phyloP scores from a whole-genome alignment of 2,888 invertebrate genomes.

The Hirtodrosophila alboralis region DNA sequence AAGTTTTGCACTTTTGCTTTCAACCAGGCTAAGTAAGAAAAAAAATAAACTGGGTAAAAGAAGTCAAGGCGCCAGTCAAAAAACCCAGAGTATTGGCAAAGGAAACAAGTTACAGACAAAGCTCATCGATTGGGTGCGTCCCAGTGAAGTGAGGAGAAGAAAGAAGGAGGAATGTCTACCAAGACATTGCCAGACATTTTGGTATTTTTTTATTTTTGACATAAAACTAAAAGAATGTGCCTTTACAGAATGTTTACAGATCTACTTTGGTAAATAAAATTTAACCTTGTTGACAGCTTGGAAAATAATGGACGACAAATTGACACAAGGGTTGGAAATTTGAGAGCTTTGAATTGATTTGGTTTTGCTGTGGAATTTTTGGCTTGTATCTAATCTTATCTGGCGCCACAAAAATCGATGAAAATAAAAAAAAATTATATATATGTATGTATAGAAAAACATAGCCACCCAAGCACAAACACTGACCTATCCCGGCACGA shows the following conservation, averaged over 20 bases:
- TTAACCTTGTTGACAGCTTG: conserved; percentile 27
- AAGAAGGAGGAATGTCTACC: conserved; percentile 10
- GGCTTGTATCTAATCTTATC: conserved; percentile 40
- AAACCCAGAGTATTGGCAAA: conserved; percentile 2
- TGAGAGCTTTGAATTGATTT: conserved; percentile 9
- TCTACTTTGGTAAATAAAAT: conserved; percentile 8
- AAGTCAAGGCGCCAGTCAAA: conserved; percentile 27
- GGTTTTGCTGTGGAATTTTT: neutral
- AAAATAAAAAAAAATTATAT: no score
- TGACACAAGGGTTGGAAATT: conserved; percentile 30
- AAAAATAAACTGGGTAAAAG: conserved; percentile 35
- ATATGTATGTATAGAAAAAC: no score
- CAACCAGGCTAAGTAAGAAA: conserved; percentile 18
- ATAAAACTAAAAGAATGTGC: conserved; percentile 1
- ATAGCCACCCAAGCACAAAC: conserved; percentile 1
- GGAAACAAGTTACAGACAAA: conserved; percentile 26
- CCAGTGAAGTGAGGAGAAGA: neutral
- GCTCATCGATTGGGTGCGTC: neutral
- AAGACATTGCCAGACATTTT: conserved; percentile 25
- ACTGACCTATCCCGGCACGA: conserved; percentile 45
- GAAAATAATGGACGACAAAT: conserved; percentile 39
- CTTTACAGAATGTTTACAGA: neutral
- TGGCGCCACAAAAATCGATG: conserved; percentile 41
- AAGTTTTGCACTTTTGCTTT: conserved; percentile 60
- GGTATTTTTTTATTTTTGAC: no score